Evolutionary conservation across 1,140 invertebrate genomes (phyloP).

Genomic region (Heliconius hermathena): DNA sequence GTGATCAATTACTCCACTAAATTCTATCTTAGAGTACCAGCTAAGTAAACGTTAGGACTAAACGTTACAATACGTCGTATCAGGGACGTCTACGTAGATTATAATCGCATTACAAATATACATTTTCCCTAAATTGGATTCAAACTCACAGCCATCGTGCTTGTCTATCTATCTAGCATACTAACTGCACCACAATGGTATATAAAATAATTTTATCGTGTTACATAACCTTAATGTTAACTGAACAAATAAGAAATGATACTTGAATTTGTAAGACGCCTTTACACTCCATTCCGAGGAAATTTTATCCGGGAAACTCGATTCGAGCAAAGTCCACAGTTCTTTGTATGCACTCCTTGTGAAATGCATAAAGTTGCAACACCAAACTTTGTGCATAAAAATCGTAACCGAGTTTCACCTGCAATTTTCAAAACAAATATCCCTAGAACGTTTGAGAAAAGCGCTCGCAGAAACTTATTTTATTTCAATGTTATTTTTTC

Average conservation of each 20-base stretch:
- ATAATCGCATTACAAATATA: background rate
- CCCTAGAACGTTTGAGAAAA: slow-evolving; percentile 17
- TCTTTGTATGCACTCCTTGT: slow-evolving; percentile 52
- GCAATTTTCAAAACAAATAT: slow-evolving; percentile 53
- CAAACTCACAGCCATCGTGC: no score
- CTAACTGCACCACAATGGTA: background rate
- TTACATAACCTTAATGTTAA: slow-evolving; percentile 15
- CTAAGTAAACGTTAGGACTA: no score
- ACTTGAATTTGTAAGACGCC: slow-evolving; percentile 54
- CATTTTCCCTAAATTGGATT: background rate
- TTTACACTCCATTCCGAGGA: slow-evolving; percentile 56
- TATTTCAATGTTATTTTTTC: slow-evolving; percentile 19
- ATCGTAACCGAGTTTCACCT: slow-evolving; percentile 41
- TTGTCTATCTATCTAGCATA: background rate
- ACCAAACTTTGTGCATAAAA: slow-evolving; percentile 47
- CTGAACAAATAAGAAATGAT: slow-evolving; percentile 43
- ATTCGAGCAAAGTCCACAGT: slow-evolving; percentile 54
- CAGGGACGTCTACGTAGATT: no score
- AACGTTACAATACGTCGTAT: no score
- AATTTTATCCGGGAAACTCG: slow-evolving; percentile 55
- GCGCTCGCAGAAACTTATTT: slow-evolving; percentile 20
- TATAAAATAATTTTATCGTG: background rate
- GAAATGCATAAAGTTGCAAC: slow-evolving; percentile 53
- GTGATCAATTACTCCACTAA: no score
- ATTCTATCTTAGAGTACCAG: no score